Base-by-base conservation (phyloP, 2,113 vertebrate species). In the Psilopogon haemacephalus region DNA sequence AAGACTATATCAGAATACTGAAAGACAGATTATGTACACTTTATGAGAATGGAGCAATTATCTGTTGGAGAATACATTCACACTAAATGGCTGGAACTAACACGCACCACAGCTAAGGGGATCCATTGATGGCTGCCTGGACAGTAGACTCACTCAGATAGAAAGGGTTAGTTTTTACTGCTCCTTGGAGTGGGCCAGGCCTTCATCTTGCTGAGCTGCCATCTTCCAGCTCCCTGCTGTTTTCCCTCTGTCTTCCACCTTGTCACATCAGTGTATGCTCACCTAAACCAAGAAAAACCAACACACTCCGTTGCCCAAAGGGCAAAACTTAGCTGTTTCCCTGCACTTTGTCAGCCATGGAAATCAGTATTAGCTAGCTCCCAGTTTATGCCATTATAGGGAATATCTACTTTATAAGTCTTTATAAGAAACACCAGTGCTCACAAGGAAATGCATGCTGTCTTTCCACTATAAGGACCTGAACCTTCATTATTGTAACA, bases 71-170 rank as follows among this genome's bases (percentile, higher is more conserved):
- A 42, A 70, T 27, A 63, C 23, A 24, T 28, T 38, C 24, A 26
- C 19, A 77, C 5, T 59, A 59, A 84, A 59, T 32, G 19, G 8
- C 2, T 76, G 59, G 16, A 40, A 32, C 37, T 58, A 59, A 42
- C 0, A 4, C 8, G 23, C 14, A 75, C 13, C 7, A 52, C 28
- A 46, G 0, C 0, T 0, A 89, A 73, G 13, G 42, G 8, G 8
- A 73, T 7, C 3, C 68, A 63, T 59, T 3, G 6, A n/a, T 68
- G 46, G 23, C 40, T 72, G n/a, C n/a, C 64, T 40, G 37, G 26
- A 19, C 35, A 75, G 28, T 28, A 15, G 17, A 8, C 17, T 68
- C 6, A 4, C 18, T 15, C 80, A 42, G 23, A 55, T 33, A 15
- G 60, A 82, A n/a, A 42, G 59, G 13, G 4, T 5, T 10, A 78